Evolutionary conservation across 2,888 invertebrate genomes (phyloP).

Genomic region (Oscheius myriophilus): DNA sequence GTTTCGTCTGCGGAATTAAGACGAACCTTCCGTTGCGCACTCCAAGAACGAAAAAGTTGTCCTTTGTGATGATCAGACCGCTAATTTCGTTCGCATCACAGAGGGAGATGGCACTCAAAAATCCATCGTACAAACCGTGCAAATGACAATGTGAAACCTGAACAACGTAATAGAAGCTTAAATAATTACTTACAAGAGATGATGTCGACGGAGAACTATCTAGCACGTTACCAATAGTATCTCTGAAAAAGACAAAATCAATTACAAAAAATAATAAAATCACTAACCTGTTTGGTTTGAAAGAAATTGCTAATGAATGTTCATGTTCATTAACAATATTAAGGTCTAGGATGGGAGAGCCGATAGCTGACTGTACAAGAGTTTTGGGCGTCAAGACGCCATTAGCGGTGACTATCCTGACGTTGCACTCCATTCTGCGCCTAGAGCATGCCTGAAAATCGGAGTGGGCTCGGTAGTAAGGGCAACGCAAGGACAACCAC

Average conservation of each 20-base stretch:
- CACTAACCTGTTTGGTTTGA: slow-evolving; percentile 9
- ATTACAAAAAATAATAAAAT: neutral
- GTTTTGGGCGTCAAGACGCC: slow-evolving; percentile 18
- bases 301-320: neutral
- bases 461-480: no score
- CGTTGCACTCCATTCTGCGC: slow-evolving; percentile 10
- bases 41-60: slow-evolving; percentile 32
- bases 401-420: slow-evolving; percentile 11
- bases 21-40: slow-evolving; percentile 29
- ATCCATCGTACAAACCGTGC: slow-evolving; percentile 28
- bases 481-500: no score
- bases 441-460: slow-evolving; percentile 16
- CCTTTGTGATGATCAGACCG: slow-evolving; percentile 22
- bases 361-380: slow-evolving; percentile 17
- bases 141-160: slow-evolving; percentile 45
- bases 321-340: slow-evolving; percentile 19
- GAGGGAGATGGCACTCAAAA: slow-evolving; percentile 19
- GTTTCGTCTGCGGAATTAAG: slow-evolving; percentile 30
- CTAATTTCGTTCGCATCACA: slow-evolving; percentile 16
- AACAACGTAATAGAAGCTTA: neutral
- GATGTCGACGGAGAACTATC: neutral
- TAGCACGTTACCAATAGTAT: neutral
- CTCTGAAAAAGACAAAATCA: neutral
- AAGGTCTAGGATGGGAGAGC: slow-evolving; percentile 10
- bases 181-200: neutral